These are phyloP conservation scores for Candoia aspera DNA, from an alignment of 2,113 vertebrate genomes.

Conservation along the genomic window DNA sequence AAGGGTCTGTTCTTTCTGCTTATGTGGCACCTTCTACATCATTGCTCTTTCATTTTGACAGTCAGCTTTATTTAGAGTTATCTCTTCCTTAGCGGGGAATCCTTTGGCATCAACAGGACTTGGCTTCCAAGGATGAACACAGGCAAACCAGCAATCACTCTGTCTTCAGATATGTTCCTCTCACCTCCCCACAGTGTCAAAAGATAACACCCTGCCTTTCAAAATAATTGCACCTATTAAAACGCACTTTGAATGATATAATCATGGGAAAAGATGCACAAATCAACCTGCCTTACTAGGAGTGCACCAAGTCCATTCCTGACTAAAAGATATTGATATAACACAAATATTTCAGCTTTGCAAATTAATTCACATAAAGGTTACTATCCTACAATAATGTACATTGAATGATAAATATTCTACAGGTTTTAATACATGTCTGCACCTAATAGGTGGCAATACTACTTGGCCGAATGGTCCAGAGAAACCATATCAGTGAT, in stretches of 20 bases:
- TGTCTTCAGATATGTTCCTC: slow-evolving; percentile 36
- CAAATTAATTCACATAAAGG: neutral
- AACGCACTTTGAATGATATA: slow-evolving; percentile 58
- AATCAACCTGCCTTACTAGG: slow-evolving; percentile 46
- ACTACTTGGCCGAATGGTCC: neutral
- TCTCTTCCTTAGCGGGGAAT: slow-evolving; percentile 54
- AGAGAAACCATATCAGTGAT: neutral
- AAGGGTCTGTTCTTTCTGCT: neutral
- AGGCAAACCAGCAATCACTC: slow-evolving; percentile 20
- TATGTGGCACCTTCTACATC: slow-evolving; percentile 9
- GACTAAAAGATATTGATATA: neutral
- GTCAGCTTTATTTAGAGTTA: slow-evolving; percentile 34
- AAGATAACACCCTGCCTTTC: slow-evolving; percentile 61
- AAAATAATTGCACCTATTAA: slow-evolving; percentile 69
- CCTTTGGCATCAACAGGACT: slow-evolving; percentile 48
- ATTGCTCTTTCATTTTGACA: slow-evolving; percentile 51
- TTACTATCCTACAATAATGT: neutral
- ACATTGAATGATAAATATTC: neutral
- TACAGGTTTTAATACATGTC: neutral
- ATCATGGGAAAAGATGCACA: slow-evolving; percentile 50
- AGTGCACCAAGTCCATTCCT: slow-evolving; percentile 20
- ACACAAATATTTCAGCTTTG: neutral
- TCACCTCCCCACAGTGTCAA: slow-evolving; percentile 50
- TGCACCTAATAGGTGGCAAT: neutral
- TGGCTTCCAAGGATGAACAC: slow-evolving; percentile 42